phyloP scores from a whole-genome alignment of 1,140 invertebrate species.

The Plodia interpunctella region DNA sequence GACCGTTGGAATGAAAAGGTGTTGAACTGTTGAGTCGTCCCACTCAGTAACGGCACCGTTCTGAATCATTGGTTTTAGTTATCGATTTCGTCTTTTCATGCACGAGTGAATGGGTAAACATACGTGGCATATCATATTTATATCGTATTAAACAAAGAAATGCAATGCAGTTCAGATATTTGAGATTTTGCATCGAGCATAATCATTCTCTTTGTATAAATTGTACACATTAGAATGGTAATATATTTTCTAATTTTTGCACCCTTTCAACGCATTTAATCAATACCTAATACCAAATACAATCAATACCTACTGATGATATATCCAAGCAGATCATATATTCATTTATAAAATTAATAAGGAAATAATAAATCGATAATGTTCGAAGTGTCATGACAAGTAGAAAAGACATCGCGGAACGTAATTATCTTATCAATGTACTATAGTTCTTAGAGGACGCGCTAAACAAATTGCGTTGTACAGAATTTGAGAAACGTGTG shows the following conservation, averaged over 20 bases:
- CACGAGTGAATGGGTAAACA: background rate
- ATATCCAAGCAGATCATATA: too few species aligned
- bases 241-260: too few species aligned
- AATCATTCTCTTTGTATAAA: too few species aligned
- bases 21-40: constrained; percentile 36
- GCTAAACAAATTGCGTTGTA: background rate
- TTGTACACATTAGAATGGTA: too few species aligned
- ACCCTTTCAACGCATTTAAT: too few species aligned
- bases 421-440: background rate
- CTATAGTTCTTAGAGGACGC: background rate
- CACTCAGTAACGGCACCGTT: constrained; percentile 51
- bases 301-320: too few species aligned
- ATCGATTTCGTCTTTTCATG: constrained; percentile 30
- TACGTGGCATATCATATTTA: constrained; percentile 1
- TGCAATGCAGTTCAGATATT: too few species aligned
- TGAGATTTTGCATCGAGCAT: too few species aligned
- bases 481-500: background rate
- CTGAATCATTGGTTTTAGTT: constrained; percentile 46
- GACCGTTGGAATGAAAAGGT: background rate
- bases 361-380: too few species aligned
- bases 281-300: too few species aligned
- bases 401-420: background rate
- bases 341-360: too few species aligned
- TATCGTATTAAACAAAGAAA: background rate
- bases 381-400: background rate